phyloP scores from a whole-genome alignment of 2,797 vertebrate genomes.

The Myotis daubentonii region DNA sequence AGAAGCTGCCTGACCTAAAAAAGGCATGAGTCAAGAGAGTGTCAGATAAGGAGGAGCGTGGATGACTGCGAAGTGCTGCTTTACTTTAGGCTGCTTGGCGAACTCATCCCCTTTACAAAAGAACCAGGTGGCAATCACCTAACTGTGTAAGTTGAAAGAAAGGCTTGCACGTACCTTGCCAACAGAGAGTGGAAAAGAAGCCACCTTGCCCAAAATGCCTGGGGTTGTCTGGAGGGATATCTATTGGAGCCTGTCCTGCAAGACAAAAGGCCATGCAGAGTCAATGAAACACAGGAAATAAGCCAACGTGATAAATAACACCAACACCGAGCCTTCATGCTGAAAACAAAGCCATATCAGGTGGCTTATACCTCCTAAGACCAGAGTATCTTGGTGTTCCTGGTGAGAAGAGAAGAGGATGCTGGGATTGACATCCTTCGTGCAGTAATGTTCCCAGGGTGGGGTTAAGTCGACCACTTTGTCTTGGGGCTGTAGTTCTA shows the following conservation, averaged over 20 bases:
- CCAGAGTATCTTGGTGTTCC: conserved; percentile 95
- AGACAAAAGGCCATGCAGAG: conserved; percentile 67
- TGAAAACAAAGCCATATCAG: neutral
- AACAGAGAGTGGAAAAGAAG: conserved; percentile 89
- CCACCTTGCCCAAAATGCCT: conserved; percentile 86
- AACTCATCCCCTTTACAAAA: neutral
- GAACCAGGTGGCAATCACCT: neutral
- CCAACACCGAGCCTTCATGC: neutral
- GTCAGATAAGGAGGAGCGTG: neutral
- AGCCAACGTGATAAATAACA: too few species aligned
- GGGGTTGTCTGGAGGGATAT: conserved; percentile 86
- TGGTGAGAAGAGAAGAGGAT: conserved; percentile 97
- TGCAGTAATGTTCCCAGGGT: conserved; percentile 97
- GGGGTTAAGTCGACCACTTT: conserved; percentile 96
- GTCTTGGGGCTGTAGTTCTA: conserved; percentile 94
- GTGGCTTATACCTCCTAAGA: conserved; percentile 89
- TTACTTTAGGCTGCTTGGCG: neutral
- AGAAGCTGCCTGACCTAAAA: neutral
- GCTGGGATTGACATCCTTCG: conserved; percentile 94
- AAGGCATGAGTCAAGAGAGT: neutral
- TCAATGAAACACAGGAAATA: neutral
- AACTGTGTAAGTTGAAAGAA: neutral
- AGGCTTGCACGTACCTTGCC: conserved; percentile 85
- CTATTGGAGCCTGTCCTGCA: conserved; percentile 84
- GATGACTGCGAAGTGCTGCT: neutral